Evolutionary conservation across 2,888 invertebrate species (phyloP), one percentile per base, ranked within the genome.

Genomic region (Hypomecis punctinalis): DNA sequence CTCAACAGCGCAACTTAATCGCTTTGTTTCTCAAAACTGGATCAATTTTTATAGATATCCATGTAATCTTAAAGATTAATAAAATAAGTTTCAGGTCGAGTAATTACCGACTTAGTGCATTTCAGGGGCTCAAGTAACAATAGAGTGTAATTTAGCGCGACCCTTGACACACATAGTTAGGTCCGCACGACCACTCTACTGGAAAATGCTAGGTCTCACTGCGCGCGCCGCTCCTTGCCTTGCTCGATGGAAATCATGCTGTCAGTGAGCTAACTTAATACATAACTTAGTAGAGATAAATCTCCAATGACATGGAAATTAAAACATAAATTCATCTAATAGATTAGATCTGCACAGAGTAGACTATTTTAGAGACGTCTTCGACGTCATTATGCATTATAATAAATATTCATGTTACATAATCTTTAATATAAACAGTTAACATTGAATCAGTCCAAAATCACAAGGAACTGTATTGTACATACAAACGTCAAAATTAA

Each of bases 131-230:
- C 78, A 6, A 73, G 81, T 83, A 86, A 90, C 86, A 88, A 88
- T 86, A 82, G 86, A 81, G 83, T 83, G 83, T 85, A 84, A 91
- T 90, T 91, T 91, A 91, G 79, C 78, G 78, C 83, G 86, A 89
- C 90, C 91, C 91, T 92, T 92, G 92, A 92, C 92, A 91, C 69
- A 90, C 89, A 88, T 89, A 84, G 81, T 81, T 81, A 85, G 81
- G 82, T 74, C 78, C 78, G 83, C 84, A 84, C 85, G 78, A 80
- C 84, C 89, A 87, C 86, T 91, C 89, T 90, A 88, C 78, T 89
- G 90, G 89, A 91, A 91, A 91, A 89, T 85, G 84, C 85, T 89
- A 88, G 85, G 85, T 86, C 86, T 90, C 79, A 75, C 77, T 83
- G 83, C 83, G 54, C 69, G 65, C 70, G 68, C 67, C 68, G 73